Base-by-base conservation (phyloP, 1,140 invertebrate genomes). In the Drosophila pseudoananassae region DNA sequence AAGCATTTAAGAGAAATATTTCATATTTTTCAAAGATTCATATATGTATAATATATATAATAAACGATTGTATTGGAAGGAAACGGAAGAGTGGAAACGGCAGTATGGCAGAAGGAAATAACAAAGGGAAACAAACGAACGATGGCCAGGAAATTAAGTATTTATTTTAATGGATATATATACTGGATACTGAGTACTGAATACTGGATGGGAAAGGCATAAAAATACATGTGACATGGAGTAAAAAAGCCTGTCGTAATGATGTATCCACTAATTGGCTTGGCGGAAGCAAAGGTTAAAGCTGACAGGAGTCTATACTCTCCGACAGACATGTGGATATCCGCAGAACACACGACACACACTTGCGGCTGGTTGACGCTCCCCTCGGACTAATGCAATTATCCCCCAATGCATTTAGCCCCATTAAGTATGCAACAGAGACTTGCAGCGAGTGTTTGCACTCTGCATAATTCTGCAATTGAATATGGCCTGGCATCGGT, bases 1-100 rank as follows among this genome's bases (percentile, higher is more conserved):
- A 91, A 91, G 90, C 90, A 91, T 75, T 85, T 91, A 91, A 91
- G 81, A 91, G 82, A 91, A 88, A 88, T 88, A 70, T 79, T 87
- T 90, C 73, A 87, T 89, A 80, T 84, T 76, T 82, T 78, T 76
- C 71, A 78, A 73, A 80, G 58, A 75, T 64, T 61, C 59, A 78
- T 78, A 72, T 63, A 27, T 40, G 3, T 43, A 43, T 15, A 43
- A 17, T 43, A 15, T 55, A 72, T 73, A 56, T 50, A 63, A 72
- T 65, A 53, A 56, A 56, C 76, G 47, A 65, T 71, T 17, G 50
- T 57, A 25, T 74, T 71, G 65, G 54, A 49, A 46, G 68, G 60
- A 15, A 71, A 70, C 38, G 9, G 27, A 49, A 68, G 40, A 64
- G 14, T 43, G 70, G 57, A 85, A 78, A 88, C 49, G 33, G 9